Evolutionary conservation across 2,888 invertebrate genomes (phyloP).

Genomic region (Ectobius pallidus): DNA sequence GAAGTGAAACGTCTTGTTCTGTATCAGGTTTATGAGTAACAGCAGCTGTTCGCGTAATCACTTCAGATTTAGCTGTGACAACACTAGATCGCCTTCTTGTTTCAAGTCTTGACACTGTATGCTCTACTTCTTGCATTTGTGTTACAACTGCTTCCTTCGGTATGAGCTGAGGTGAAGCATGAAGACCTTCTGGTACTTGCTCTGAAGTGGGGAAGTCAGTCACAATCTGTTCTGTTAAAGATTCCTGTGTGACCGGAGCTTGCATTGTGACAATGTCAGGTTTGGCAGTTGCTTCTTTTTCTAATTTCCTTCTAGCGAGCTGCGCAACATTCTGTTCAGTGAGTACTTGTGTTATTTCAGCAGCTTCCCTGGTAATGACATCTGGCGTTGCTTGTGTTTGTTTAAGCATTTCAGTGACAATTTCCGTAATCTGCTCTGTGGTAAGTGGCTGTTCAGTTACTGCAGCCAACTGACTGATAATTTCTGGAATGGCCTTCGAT

Average conservation of each 20-base stretch:
- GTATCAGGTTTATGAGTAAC: conserved; percentile 25
- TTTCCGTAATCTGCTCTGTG: conserved; percentile 23
- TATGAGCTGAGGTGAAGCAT: background rate
- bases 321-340: conserved; percentile 26
- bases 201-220: background rate
- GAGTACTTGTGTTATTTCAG: conserved; percentile 33
- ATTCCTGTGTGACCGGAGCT: conserved; percentile 4
- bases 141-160: background rate
- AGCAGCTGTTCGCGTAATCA: conserved; percentile 23
- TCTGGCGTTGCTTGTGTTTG: conserved; percentile 33
- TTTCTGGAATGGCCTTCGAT: background rate
- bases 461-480: background rate
- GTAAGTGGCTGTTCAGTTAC: conserved; percentile 33
- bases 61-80: background rate
- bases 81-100: no score
- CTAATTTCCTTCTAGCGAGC: background rate
- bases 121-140: background rate
- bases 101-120: background rate
- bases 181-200: background rate
- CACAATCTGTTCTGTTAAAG: background rate
- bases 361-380: conserved; percentile 35
- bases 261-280: background rate
- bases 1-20: conserved; percentile 10
- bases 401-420: conserved; percentile 24
- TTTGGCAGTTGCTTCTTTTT: background rate